Conservation (phyloP, 2,797 vertebrate species). For the Aythya fuligula region DNA sequence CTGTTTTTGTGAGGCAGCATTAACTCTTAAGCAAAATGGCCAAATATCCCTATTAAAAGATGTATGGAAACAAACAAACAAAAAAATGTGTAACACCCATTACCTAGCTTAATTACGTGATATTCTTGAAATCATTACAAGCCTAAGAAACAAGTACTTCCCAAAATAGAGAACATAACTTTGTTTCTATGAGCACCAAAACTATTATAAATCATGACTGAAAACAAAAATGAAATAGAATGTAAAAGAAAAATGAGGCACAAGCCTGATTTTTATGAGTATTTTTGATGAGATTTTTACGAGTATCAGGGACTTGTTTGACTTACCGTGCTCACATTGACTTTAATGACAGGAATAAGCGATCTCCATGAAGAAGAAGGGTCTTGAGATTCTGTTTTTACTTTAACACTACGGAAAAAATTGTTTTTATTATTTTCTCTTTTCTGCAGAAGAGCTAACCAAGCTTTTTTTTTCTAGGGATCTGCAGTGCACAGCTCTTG, state of each 20-base stretch:
- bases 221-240: conserved; percentile 6
- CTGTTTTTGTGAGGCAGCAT: neutral
- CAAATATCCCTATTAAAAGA: neutral
- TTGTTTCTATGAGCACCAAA: neutral
- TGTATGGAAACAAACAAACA: neutral
- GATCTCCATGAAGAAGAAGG: conserved; percentile 95
- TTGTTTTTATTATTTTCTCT: neutral
- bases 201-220: neutral
- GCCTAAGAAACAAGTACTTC: neutral
- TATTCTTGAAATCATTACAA: neutral
- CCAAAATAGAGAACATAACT: neutral
- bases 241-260: neutral
- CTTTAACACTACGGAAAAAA: conserved; percentile 83
- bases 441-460: neutral
- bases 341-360: conserved; percentile 97
- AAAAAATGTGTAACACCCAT: neutral
- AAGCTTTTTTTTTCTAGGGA: neutral
- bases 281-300: no score
- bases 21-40: neutral
- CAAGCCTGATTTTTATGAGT: neutral
- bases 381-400: conserved; percentile 91
- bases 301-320: neutral
- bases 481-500: neutral
- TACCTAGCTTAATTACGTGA: neutral
- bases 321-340: conserved; percentile 98